Percentiles rank a stretch among this genome's conserved stretches.
Evolutionary conservation across 2,888 invertebrate genomes (phyloP).

Genomic region (Metacarcinus magister): DNA sequence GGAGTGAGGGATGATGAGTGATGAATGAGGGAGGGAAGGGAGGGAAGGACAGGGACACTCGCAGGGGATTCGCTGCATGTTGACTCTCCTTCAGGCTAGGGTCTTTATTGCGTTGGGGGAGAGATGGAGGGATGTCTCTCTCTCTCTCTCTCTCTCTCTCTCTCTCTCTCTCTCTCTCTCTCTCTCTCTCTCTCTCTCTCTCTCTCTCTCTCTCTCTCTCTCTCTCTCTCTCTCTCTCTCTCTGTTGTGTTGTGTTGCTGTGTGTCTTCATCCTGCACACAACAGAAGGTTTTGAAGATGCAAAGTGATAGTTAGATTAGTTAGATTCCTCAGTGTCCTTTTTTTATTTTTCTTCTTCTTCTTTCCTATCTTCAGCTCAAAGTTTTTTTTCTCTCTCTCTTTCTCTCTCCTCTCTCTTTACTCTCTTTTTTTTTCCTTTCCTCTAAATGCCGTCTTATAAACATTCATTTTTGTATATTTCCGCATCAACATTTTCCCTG

Average conservation of each 20-base stretch:
- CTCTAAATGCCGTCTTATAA: background rate
- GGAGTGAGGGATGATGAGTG: background rate
- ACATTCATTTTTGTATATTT: background rate
- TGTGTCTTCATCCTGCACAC: no score
- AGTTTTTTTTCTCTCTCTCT: no score
- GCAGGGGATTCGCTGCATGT: background rate
- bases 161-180: slow-evolving; percentile 12
- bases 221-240: background rate
- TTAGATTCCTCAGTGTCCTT: no score
- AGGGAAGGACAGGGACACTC: background rate
- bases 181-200: background rate
- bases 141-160: slow-evolving; percentile 5
- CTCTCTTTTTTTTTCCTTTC: background rate
- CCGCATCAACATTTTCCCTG: background rate
- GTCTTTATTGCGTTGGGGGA: slow-evolving; percentile 40
- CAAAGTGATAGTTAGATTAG: no score
- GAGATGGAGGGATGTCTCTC: background rate
- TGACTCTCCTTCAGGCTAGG: background rate
- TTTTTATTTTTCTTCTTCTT: no score
- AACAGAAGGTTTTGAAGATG: no score
- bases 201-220: background rate
- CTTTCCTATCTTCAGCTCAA: no score
- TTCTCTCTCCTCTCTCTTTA: no score
- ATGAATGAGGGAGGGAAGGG: background rate
- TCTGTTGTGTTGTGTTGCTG: background rate